Evolutionary conservation across 2,113 vertebrate genomes (phyloP).

Genomic region (Pterophyllum scalare): DNA sequence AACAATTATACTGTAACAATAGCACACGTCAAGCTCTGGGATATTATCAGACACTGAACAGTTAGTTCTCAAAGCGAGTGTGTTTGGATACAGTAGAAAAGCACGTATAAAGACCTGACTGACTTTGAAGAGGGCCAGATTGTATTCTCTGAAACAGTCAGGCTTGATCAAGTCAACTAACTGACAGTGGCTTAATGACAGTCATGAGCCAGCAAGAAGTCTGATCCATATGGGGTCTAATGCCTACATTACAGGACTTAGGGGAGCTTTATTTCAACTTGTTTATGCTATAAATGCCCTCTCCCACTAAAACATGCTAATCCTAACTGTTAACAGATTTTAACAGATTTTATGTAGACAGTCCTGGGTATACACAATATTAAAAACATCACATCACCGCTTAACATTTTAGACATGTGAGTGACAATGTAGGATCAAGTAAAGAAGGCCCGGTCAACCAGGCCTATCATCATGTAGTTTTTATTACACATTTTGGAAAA

Average conservation of each 20-base stretch:
- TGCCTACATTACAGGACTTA: not conserved
- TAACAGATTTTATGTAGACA: too few relatives aligned
- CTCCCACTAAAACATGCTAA: not conserved
- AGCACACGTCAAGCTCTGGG: not conserved
- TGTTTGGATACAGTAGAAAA: not conserved
- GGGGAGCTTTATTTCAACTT: not conserved
- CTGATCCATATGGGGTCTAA: not conserved
- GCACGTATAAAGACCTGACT: not conserved
- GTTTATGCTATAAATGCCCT: not conserved
- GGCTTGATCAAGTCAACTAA: not conserved
- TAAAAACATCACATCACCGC: too few relatives aligned
- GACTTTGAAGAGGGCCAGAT: not conserved
- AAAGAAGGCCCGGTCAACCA: too few relatives aligned
- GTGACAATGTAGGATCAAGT: too few relatives aligned
- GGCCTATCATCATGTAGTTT: not conserved
- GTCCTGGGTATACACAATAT: too few relatives aligned
- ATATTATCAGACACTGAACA: not conserved
- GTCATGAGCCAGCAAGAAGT: not conserved
- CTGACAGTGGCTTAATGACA: not conserved
- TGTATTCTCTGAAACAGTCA: not conserved
- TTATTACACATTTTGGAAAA: slow-evolving; percentile 2
- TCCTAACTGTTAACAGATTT: not conserved
- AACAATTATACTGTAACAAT: too few relatives aligned
- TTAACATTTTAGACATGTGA: too few relatives aligned
- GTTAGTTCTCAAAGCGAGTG: not conserved